phyloP scores from a whole-genome alignment of 2,113 vertebrate species.

The Marcusenius ussheri region DNA sequence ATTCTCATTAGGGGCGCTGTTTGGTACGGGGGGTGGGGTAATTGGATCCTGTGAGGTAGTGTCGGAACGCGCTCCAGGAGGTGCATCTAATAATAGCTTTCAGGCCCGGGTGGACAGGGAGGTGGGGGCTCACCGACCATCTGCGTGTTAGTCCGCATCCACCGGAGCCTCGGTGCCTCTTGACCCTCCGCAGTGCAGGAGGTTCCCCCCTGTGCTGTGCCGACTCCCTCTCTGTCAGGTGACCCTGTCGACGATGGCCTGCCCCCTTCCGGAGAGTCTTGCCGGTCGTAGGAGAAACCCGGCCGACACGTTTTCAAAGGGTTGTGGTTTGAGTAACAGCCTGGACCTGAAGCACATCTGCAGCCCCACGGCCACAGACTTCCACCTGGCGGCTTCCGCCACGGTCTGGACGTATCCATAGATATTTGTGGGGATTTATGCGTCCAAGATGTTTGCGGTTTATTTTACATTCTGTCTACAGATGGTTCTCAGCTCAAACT shows the following conservation, averaged over 20 bases:
- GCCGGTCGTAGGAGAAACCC: neutral
- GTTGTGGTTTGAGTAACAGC: neutral
- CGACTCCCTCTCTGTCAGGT: neutral
- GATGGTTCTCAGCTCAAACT: neutral
- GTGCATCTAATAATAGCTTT: constrained; percentile 14
- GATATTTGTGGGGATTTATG: neutral
- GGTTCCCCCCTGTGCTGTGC: neutral
- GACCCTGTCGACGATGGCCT: neutral
- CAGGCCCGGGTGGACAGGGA: neutral
- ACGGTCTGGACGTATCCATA: neutral
- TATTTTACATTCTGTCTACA: neutral
- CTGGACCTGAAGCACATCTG: neutral
- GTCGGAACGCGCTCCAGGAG: constrained; percentile 2
- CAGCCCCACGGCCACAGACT: neutral
- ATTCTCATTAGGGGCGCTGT: constrained; percentile 7
- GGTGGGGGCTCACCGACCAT: neutral
- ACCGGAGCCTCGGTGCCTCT: neutral
- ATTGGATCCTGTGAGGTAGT: constrained; percentile 12
- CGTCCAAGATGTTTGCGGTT: neutral
- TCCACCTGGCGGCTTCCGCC: neutral
- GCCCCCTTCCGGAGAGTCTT: neutral
- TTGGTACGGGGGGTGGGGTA: neutral
- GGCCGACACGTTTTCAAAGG: neutral
- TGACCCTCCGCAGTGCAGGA: neutral
- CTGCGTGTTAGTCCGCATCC: neutral